These are phyloP conservation scores for Choloepus didactylus DNA, from an alignment of 2,797 vertebrate species.

Conservation along the genomic window DNA sequence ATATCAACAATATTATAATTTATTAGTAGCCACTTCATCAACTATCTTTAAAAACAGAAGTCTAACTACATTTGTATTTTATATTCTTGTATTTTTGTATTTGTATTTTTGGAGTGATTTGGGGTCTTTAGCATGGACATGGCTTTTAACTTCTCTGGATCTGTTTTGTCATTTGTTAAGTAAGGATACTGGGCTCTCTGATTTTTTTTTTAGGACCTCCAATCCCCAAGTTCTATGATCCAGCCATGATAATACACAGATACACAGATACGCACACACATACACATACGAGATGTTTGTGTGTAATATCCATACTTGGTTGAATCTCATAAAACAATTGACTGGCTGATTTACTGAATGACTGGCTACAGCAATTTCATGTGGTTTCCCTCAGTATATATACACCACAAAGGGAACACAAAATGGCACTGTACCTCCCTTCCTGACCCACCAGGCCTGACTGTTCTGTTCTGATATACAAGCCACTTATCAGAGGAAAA, in stretches of 20 bases:
- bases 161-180: constrained; percentile 33
- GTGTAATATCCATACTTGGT: neutral
- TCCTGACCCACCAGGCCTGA: neutral
- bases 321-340: neutral
- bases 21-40: neutral
- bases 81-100: neutral
- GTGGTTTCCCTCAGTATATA: neutral
- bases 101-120: neutral
- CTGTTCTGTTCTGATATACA: neutral
- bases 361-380: neutral
- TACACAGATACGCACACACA: neutral
- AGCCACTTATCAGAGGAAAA: neutral
- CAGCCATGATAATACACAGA: neutral
- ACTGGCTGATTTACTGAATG: too few relatives aligned
- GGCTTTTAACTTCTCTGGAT: neutral
- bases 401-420: neutral
- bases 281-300: neutral
- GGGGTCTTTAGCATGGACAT: neutral
- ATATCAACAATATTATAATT: neutral
- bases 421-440: neutral
- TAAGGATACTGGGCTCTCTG: neutral
- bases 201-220: neutral
- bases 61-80: neutral
- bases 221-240: neutral
- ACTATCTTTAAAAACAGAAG: neutral